Evolutionary conservation across 2,888 invertebrate genomes (phyloP).

Genomic region (Byasa hedistus): DNA sequence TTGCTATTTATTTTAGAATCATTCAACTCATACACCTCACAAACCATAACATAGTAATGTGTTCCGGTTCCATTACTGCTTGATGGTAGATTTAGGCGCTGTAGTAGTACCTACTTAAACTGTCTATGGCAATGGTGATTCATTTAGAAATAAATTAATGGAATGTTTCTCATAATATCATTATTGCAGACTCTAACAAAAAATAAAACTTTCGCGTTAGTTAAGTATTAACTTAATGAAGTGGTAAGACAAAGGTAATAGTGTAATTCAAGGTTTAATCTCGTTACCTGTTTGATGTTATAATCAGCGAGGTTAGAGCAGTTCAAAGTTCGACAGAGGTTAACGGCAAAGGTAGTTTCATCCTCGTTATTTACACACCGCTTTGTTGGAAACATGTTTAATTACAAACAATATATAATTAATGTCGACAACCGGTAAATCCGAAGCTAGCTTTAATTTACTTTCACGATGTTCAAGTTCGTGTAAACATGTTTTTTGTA

Average conservation of each 20-base stretch:
- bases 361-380: conserved; percentile 13
- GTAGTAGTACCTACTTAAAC: too few species aligned
- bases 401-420: conserved; percentile 12
- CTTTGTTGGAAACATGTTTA: conserved; percentile 13
- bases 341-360: conserved; percentile 19
- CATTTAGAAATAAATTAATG: not conserved
- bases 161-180: not conserved
- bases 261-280: not conserved
- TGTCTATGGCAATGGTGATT: too few species aligned
- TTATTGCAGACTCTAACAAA: not conserved
- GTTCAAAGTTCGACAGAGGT: conserved; percentile 26
- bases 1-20: too few species aligned
- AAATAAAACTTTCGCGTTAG: not conserved
- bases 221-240: not conserved
- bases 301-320: conserved; percentile 3
- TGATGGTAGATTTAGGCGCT: too few species aligned
- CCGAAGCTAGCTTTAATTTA: not conserved
- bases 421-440: conserved; percentile 8
- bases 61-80: too few species aligned
- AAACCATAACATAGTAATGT: too few species aligned
- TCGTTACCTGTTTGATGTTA: conserved; percentile 14
- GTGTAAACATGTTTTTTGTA: too few species aligned
- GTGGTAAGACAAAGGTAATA: not conserved
- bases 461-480: not conserved
- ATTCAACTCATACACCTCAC: too few species aligned